Conservation (phyloP, 1,140 invertebrate genomes). For the Pentalonia nigronervosa region DNA sequence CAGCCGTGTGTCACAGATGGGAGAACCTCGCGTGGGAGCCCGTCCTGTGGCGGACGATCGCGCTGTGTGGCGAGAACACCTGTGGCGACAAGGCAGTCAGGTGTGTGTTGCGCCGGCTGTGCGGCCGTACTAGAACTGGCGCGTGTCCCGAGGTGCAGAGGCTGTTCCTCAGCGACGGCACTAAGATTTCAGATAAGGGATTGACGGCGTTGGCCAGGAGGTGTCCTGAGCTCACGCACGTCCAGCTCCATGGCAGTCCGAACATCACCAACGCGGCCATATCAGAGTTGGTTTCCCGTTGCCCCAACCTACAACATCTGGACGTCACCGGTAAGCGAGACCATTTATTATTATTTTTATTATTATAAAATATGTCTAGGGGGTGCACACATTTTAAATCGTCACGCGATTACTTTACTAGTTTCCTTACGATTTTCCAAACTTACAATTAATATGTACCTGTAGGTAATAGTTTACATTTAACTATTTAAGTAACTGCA, state of each 20-base stretch:
- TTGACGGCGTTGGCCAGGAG: constrained; percentile 73
- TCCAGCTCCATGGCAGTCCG: constrained; percentile 75
- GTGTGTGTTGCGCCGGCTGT: constrained; percentile 70
- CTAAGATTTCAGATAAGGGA: constrained; percentile 78
- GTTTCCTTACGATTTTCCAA: neutral
- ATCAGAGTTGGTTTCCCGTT: constrained; percentile 72
- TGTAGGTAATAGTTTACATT: neutral
- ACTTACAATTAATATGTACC: neutral
- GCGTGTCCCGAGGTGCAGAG: constrained; percentile 68
- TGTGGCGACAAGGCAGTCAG: constrained; percentile 76
- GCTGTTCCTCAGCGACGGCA: constrained; percentile 76
- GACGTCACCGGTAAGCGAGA: constrained; percentile 74
- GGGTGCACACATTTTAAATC: neutral
- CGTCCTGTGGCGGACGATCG: constrained; percentile 76
- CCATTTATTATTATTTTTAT: neutral
- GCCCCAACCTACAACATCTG: constrained; percentile 75
- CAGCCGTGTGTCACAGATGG: constrained; percentile 82
- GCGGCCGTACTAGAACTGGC: constrained; percentile 68
- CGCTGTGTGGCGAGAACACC: constrained; percentile 71
- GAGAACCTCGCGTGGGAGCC: constrained; percentile 84
- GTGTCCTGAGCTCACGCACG: constrained; percentile 76
- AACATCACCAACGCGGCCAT: constrained; percentile 74
- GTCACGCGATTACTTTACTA: neutral
- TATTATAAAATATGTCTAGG: neutral
- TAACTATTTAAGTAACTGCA: neutral